These are phyloP conservation scores for Mystacides longicornis DNA, from an alignment of 2,888 invertebrate species.

Conservation along the genomic window DNA sequence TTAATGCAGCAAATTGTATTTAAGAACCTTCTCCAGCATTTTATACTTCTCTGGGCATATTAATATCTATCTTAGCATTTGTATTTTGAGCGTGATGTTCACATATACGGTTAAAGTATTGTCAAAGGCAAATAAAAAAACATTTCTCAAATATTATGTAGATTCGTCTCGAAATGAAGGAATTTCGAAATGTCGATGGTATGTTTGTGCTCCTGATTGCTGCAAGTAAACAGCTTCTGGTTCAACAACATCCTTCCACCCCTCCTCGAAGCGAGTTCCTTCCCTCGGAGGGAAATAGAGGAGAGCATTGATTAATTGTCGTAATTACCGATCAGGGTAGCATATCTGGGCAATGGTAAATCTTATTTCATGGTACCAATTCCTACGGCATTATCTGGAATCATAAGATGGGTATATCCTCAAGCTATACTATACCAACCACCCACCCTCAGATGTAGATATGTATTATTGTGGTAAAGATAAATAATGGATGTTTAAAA, in stretches of 20 bases:
- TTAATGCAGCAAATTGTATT: too few relatives aligned
- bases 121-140: too few relatives aligned
- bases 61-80: too few relatives aligned
- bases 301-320: conserved; percentile 49
- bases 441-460: background rate
- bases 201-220: too few relatives aligned
- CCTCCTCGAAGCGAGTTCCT: conserved; percentile 14
- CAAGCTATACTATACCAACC: background rate
- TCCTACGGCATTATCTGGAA: background rate
- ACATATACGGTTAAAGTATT: too few relatives aligned
- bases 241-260: background rate
- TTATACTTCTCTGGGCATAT: too few relatives aligned
- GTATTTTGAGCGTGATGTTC: too few relatives aligned
- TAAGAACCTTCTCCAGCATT: too few relatives aligned
- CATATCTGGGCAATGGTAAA: conserved; percentile 22
- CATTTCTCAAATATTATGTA: too few relatives aligned
- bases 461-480: background rate
- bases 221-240: background rate
- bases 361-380: background rate
- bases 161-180: too few relatives aligned
- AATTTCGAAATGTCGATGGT: too few relatives aligned
- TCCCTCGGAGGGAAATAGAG: conserved; percentile 37
- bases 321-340: conserved; percentile 46
- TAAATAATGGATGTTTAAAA: too few relatives aligned
- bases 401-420: background rate